These are phyloP conservation scores for Pseudococcus longispinus DNA, from an alignment of 2,888 invertebrate species.

Conservation along the genomic window DNA sequence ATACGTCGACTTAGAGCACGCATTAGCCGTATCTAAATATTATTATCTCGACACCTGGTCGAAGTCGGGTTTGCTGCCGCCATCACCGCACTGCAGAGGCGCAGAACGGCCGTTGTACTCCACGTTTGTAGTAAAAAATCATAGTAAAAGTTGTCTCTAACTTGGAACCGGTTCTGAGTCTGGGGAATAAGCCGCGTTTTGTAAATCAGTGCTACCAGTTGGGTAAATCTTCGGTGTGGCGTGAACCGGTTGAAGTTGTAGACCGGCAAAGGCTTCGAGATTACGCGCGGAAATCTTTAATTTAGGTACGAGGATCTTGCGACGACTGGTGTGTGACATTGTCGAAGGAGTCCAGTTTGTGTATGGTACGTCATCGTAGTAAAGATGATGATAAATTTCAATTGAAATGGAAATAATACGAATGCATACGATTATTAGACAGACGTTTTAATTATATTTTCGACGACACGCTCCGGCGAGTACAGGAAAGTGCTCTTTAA, in stretches of 20 bases:
- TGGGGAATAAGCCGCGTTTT: constrained; percentile 28
- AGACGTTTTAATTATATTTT: constrained; percentile 35
- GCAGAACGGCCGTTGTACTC: constrained; percentile 39
- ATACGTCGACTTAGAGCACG: constrained; percentile 2
- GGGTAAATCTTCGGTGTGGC: constrained; percentile 1
- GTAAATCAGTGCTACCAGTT: constrained; percentile 50
- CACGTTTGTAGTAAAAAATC: constrained; percentile 51
- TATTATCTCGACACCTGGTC: constrained; percentile 54
- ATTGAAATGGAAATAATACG: neutral
- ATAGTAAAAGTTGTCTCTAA: constrained; percentile 47
- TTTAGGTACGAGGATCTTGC: neutral
- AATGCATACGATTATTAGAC: neutral
- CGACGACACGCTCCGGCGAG: neutral
- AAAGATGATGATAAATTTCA: neutral
- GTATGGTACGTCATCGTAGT: neutral
- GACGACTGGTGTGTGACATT: too few relatives aligned
- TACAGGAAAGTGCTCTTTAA: constrained; percentile 21
- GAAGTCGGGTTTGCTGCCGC: neutral
- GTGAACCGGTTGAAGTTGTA: neutral
- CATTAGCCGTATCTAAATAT: constrained; percentile 54
- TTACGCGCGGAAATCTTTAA: neutral
- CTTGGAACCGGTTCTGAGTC: constrained; percentile 4
- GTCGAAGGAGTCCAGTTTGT: too few relatives aligned
- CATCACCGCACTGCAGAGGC: neutral
- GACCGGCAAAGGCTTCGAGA: neutral